These are phyloP conservation scores for Tineola bisselliella DNA, from an alignment of 2,888 invertebrate species.

Conservation along the genomic window DNA sequence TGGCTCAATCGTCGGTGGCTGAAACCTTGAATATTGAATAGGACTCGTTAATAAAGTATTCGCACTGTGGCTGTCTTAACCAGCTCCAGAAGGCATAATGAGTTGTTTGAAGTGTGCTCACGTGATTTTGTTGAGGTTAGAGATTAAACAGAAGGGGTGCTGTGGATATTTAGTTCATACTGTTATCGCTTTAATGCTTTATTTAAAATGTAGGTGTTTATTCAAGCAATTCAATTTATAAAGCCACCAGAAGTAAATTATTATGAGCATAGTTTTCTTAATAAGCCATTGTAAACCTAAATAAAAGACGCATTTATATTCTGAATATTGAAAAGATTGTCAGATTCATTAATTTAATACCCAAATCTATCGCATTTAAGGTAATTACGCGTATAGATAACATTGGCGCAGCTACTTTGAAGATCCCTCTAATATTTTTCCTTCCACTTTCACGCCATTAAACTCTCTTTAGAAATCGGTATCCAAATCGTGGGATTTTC, in stretches of 20 bases:
- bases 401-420: neutral
- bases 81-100: neutral
- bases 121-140: conserved; percentile 7
- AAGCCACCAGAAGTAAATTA: too few relatives aligned
- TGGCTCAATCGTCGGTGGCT: neutral
- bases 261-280: too few relatives aligned
- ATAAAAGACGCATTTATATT: neutral
- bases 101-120: conserved; percentile 10
- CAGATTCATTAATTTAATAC: neutral
- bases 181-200: neutral
- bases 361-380: neutral
- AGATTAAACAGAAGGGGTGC: conserved; percentile 3
- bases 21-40: conserved; percentile 46
- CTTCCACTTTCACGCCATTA: conserved; percentile 27
- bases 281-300: too few relatives aligned
- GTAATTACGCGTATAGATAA: conserved; percentile 12
- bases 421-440: conserved; percentile 7
- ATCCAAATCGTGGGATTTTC: conserved; percentile 10
- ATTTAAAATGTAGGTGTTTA: too few relatives aligned
- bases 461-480: conserved; percentile 42
- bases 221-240: too few relatives aligned
- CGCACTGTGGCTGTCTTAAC: conserved; percentile 18
- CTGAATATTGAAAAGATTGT: neutral
- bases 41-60: conserved; percentile 48
- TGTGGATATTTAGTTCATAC: neutral